These are phyloP conservation scores for Grallaria varia DNA, from an alignment of 2,113 vertebrate genomes.

Conservation along the genomic window DNA sequence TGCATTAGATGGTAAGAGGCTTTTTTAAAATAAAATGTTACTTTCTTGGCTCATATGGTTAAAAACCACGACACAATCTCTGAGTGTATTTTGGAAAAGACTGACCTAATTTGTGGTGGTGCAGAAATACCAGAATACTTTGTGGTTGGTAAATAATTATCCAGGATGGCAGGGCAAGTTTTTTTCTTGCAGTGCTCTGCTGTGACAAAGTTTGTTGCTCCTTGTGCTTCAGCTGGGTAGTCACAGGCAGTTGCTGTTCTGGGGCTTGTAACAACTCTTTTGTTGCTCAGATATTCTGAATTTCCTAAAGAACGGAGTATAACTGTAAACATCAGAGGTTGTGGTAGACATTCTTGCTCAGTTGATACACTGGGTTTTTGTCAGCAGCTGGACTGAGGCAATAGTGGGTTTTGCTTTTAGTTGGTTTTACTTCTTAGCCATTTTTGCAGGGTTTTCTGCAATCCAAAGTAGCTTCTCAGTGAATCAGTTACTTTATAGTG, in stretches of 20 bases:
- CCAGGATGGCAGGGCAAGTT: not conserved
- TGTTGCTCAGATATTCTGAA: not conserved
- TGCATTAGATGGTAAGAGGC: not conserved
- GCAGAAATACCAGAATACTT: not conserved
- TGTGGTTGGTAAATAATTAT: conserved; percentile 38
- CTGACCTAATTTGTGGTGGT: not conserved
- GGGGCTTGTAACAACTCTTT: not conserved
- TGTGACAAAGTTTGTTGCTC: not conserved
- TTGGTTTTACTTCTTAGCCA: not conserved
- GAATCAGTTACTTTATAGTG: not conserved
- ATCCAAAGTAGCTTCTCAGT: not conserved
- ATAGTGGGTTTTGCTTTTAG: not conserved
- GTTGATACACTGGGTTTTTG: not conserved
- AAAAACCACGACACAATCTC: not conserved
- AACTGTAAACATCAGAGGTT: not conserved
- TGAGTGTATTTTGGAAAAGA: not conserved
- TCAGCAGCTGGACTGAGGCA: not conserved
- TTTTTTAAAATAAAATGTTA: not conserved
- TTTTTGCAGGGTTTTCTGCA: not conserved
- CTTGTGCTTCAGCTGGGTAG: not conserved
- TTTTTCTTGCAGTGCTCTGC: not conserved
- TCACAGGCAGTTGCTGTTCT: not conserved
- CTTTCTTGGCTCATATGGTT: not conserved
- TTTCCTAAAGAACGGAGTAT: not conserved
- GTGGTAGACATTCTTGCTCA: not conserved